These are phyloP conservation scores for Palythoa grandiflora DNA, from an alignment of 92 coral and sea anemone genomes.

Conservation along the genomic window DNA sequence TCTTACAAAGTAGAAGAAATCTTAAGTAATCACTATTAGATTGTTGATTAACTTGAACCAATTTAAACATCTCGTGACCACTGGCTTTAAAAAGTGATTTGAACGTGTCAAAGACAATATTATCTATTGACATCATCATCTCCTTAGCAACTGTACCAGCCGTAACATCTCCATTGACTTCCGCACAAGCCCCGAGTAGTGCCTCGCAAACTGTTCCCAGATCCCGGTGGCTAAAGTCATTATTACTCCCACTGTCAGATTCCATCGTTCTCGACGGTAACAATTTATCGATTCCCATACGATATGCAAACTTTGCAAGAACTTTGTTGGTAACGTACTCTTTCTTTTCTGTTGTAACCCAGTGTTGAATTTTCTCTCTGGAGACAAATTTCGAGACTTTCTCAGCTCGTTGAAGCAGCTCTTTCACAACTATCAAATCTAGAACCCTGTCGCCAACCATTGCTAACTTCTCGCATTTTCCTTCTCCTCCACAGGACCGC, in stretches of 20 bases:
- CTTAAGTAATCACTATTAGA: not conserved
- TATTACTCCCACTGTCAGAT: not conserved
- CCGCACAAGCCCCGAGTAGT: constrained; percentile 15
- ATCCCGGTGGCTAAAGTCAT: not conserved
- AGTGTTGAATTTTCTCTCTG: not conserved
- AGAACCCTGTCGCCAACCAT: not conserved
- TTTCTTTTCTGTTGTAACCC: constrained; percentile 30
- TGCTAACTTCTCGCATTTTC: constrained; percentile 12
- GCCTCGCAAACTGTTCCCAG: constrained; percentile 25
- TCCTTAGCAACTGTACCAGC: constrained; percentile 30
- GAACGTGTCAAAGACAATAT: not conserved
- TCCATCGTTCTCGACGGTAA: not conserved
- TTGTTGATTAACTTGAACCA: not conserved
- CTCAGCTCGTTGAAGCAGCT: not conserved
- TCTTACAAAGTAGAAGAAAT: not conserved
- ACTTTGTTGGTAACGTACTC: constrained; percentile 3
- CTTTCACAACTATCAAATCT: constrained; percentile 5
- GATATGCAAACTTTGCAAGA: constrained; percentile 32
- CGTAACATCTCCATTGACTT: constrained; percentile 2
- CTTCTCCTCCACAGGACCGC: not conserved
- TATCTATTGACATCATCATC: constrained; percentile 5
- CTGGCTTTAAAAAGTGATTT: not conserved
- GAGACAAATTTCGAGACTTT: not conserved
- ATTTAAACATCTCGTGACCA: constrained; percentile 27
- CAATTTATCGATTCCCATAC: not conserved